These are phyloP conservation scores for Scatophagus argus DNA, from an alignment of 2,113 vertebrate genomes.

Conservation along the genomic window DNA sequence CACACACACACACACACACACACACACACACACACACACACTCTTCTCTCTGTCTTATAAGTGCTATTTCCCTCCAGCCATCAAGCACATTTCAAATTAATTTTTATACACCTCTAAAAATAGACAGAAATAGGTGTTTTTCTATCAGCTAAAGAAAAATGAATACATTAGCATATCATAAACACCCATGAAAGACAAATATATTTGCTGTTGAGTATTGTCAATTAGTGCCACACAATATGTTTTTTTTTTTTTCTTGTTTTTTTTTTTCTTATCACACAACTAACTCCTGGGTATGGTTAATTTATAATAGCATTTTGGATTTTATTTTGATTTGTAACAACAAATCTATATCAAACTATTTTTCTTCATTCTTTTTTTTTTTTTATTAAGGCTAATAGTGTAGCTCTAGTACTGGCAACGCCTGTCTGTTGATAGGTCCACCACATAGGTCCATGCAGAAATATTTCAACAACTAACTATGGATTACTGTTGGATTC, in stretches of 20 bases:
- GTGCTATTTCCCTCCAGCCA: constrained; percentile 16
- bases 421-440: too few relatives aligned
- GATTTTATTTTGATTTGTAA: too few relatives aligned
- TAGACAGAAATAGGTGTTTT: constrained; percentile 1
- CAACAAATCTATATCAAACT: too few relatives aligned
- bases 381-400: too few relatives aligned
- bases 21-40: background rate
- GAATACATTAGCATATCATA: background rate
- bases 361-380: too few relatives aligned
- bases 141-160: background rate
- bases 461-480: too few relatives aligned
- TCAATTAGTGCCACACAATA: background rate
- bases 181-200: background rate
- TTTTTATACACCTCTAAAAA: constrained; percentile 6
- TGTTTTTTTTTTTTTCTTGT: background rate
- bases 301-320: background rate
- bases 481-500: too few relatives aligned
- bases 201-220: background rate
- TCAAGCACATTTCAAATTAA: constrained; percentile 14
- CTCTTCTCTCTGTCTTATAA: background rate
- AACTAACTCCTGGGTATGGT: background rate
- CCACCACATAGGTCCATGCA: too few relatives aligned
- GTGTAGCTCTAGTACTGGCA: too few relatives aligned
- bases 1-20: background rate
- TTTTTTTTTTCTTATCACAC: background rate